Base-by-base conservation (phyloP, 1,140 invertebrate genomes). In the Lysiphlebus fabarum region DNA sequence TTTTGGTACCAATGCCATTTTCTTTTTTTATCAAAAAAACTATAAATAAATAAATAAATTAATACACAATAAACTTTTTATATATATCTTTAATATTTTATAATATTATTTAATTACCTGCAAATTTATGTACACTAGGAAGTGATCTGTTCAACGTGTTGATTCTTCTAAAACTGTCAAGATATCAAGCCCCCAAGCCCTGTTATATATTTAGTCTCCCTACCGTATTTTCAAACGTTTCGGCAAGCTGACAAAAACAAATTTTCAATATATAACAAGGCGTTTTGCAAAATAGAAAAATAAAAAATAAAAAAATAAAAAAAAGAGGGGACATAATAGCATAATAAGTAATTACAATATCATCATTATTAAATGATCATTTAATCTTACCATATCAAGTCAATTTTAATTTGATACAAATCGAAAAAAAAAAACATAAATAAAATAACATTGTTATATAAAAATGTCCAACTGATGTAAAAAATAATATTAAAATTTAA, bases 1-100 rank as follows among this genome's bases (percentile, higher is more conserved):
- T 11, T 74, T 66, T 7, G 78, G 77, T 4, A 74, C 67, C 11
- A 79, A 40, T 51, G 79, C 72, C 79, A 81, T 81, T 63, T n/a
- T 42, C 57, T 57, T 45, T 37, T 53, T 56, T 36, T 11, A 56
- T 57, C 2, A 14, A 36, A 49, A 50, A 4, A 57, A 41, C 9
- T 34, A 7, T 42, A 14, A 8, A 10, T 50, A 7, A 42, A 54
- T n/a, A 17, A 53, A 36, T 14, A 50, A 26, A 26, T 26, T 26
- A 26, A 26, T 1, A 26, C 17, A 26, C 17, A 26, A n/a, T n/a
- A 26, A 26, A 26, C 17, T 55, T 58, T 55, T 47, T 42, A 17
- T 48, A n/a, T 12, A 2, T 36, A n/a, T 26, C 17, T 2, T 26
- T 1, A 49, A 49, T 33, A 34, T 10, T 10, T 49, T 40, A 40